Evolutionary conservation across 2,113 vertebrate genomes (phyloP), one percentile per base, ranked within the genome.

Genomic region (Daphoenositta chrysoptera): DNA sequence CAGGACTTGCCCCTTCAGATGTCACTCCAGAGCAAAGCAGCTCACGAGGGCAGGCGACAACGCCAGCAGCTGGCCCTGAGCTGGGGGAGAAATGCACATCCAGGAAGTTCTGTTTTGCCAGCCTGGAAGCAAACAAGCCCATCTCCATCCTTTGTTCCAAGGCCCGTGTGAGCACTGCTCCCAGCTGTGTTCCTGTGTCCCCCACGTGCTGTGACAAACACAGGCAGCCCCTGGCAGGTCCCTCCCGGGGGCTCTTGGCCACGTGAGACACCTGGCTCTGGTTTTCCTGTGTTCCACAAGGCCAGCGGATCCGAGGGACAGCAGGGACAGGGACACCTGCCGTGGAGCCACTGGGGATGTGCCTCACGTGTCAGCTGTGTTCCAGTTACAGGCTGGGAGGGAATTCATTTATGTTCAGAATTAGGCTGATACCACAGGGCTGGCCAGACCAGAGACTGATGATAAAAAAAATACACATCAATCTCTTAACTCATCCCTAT

Each of bases 251-350:
- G 78, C 11, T 51, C 23, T 22, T 2, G 39, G 54, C 69, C 86
- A 83, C 0, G 24, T 26, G 73, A 82, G 65, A 86, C 79, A 87
- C 10, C 87, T 87, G 91, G 81, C 51, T 50, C 79, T 63, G 35
- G 10, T 66, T 50, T 97, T 97, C 95, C 96, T 54, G 65, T 11
- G 33, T 2, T 76, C 39, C 54, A 57, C 33, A 3, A 47, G 89
- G 80, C 30, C 89, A 77, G 84, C 1, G 9, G 77, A 93, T 95
- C 72, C 61, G 8, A 33, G 79, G 79, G 87, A 69, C 69, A 54
- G 40, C 70, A 78, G 79, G 79, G 87, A 69, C 69, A 54, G 40
- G 78, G 82, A 72, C 94, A 92, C 79, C 91, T 89, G 82, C 6
- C 65, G 9, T 0, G 15, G 57, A 40, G 68, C 66, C 78, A 48